Base-by-base conservation (phyloP, 2,113 vertebrate genomes). In the Nestor notabilis region DNA sequence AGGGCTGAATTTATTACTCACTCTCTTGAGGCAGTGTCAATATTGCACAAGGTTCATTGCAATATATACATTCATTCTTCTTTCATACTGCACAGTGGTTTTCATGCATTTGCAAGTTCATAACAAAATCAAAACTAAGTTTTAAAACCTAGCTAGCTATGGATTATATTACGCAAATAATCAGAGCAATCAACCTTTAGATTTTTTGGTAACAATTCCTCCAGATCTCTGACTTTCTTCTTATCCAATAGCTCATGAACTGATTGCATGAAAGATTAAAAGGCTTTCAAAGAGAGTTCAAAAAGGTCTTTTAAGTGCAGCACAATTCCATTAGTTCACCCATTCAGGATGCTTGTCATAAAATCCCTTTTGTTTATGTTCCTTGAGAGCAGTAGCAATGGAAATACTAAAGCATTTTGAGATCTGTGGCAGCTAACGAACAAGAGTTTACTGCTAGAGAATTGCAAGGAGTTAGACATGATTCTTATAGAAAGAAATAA, bases 361-460 rank as follows among this genome's bases (percentile, higher is more conserved):
- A 93, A 87, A 37, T 43, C 31, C 53, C 50, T 77, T 89, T 85
- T 65, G 75, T 85, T 96, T 82, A 85, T 68, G 52, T 84, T 91
- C 71, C 65, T 82, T 74, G 79, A 93, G 79, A 95, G 68, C 72
- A 65, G 87, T 20, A 76, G 43, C 53, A 95, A 70, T 68, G 87
- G 46, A 96, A 97, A 78, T 71, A 72, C 31, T 74, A 95, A 47
- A 85, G 60, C 41, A 58, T 84, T 60, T 68, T 76, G 58, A 80
- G 78, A 95, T 47, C 37, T 89, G 52, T 56, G 71, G 89, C 60
- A 61, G 27, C 60, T 90, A 94, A 89, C 63, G 75, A 91, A 79
- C 31, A 75, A 71, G 29, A 44, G 58, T 69, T 94, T 53, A 71
- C 65, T 90, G 78, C 74, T 69, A 71, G 47, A 83, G 50, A 44